These are phyloP conservation scores for Lagopus muta DNA, from an alignment of 2,113 vertebrate genomes.

Conservation along the genomic window DNA sequence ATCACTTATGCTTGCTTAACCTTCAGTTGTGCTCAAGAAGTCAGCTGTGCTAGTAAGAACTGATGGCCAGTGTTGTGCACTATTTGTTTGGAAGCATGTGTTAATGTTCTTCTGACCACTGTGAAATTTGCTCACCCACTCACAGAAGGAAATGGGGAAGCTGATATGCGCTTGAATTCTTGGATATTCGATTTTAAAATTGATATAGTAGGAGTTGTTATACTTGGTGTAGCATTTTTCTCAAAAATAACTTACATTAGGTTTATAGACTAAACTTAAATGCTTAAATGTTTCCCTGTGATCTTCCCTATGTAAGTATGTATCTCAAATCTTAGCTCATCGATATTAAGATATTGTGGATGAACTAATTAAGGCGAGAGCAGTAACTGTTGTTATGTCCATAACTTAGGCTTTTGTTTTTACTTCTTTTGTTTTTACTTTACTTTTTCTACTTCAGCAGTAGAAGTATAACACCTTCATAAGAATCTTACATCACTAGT, in stretches of 20 bases:
- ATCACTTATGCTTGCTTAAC: conserved; percentile 75
- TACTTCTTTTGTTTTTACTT: background rate
- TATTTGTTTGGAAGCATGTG: background rate
- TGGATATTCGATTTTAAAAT: background rate
- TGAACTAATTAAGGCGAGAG: conserved; percentile 35
- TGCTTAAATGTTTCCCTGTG: background rate
- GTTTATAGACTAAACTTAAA: background rate
- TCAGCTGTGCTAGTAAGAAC: conserved; percentile 2
- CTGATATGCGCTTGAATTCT: background rate
- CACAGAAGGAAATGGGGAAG: background rate
- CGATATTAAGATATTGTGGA: background rate
- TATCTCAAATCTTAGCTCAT: background rate
- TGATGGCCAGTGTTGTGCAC: background rate
- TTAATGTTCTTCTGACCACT: background rate
- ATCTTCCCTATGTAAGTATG: background rate
- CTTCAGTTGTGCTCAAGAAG: conserved; percentile 62
- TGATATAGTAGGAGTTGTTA: background rate
- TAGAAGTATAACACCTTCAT: conserved; percentile 33
- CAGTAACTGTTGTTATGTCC: background rate
- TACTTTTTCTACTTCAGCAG: background rate
- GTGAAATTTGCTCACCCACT: background rate
- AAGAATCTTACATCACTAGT: conserved; percentile 27
- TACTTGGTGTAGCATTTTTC: background rate
- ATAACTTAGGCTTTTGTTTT: conserved; percentile 19
- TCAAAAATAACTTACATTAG: background rate